Evolutionary conservation across 2,888 invertebrate species (phyloP), one percentile per base, ranked within the genome.

Genomic region (Aphodius sticticus): DNA sequence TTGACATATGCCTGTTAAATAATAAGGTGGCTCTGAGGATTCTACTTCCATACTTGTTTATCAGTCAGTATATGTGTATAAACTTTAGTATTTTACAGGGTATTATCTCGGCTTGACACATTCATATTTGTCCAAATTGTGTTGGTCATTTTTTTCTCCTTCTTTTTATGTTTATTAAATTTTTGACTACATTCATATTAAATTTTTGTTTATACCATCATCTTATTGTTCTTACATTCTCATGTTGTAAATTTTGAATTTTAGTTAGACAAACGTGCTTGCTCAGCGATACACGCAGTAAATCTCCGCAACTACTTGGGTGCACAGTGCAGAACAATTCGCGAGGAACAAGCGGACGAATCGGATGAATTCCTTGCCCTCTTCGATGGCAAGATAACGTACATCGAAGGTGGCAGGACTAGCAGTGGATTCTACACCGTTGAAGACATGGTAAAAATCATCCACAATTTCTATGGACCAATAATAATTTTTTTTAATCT

Each of bases 221-320:
- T 26, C 26, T 26, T 26, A 26, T 26, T 26, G 2, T 26, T 26
- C 2, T 26, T 26, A 26, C 26, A 26, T 26, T 26, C 26, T 26
- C 26, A 26, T 26, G 26, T 26, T 26, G 26, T 53, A 53, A 53
- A 12, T 53, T 53, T 53, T 53, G 53, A 9, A 53, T 53, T 53
- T 69, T 85, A 96, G 95, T 88, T 98, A 88, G 98, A 98, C 90
- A 99, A 99, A 90, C 94, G 96, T 85, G 98, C 98, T 0, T 98
- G 98, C 89, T 95, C 98, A 1, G 98, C 99, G 5, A 99, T 99
- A 88, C 99, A 99, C 90, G 99, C 99, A 0, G 99, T 99, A 0
- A 99, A 99, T 90, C 91, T 99, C 81, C 92, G 99, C 78, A 99
- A 99, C 89, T 94, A 96, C 88, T 91, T 99, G 77, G 99, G 99